Evolutionary conservation across 2,113 vertebrate genomes (phyloP), one percentile per base, ranked within the genome.

Genomic region (Oophaga pumilio): DNA sequence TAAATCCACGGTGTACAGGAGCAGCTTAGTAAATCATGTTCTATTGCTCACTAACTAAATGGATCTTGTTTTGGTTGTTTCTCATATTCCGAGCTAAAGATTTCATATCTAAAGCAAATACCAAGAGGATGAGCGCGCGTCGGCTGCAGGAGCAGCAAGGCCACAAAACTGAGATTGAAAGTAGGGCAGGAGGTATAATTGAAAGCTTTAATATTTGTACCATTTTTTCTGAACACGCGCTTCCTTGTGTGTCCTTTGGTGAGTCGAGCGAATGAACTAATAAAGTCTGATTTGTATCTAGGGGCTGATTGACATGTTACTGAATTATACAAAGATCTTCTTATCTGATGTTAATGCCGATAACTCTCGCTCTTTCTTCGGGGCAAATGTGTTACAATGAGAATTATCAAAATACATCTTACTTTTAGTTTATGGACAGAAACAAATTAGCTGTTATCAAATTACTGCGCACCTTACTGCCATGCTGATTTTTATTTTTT

Each of bases 201-300:
- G 82, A 69, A 68, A 84, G 82, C 82, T 84, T 84, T 71, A 68
- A 84, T 84, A 84, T 84, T 84, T n/a, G 49, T 71, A 56, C 24
- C n/a, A 71, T 66, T n/a, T 50, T 71, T 71, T 28, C 62, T 0
- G 49, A 28, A 18, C 64, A 84, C 5, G 24, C 49, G 49, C 6
- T 26, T 64, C 82, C 64, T 56, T 52, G 76, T 77, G 43, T 53
- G 82, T 84, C 82, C 62, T 84, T 84, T 50, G 33, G 82, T 68
- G 81, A 66, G 81, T 68, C 26, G 22, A 53, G 59, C 82, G 11
- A 56, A 52, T 69, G 82, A 84, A 71, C 59, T 84, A 84, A 84
- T 84, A 84, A 69, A 62, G 62, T 56, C 59, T 52, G 60, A 82
- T 66, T 52, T 82, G 80, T 66, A 62, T 82, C 80, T 82, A 43